Evolutionary conservation across 2,888 invertebrate species (phyloP), one percentile per base, ranked within the genome.

Genomic region (Pharmacophagus antenor): DNA sequence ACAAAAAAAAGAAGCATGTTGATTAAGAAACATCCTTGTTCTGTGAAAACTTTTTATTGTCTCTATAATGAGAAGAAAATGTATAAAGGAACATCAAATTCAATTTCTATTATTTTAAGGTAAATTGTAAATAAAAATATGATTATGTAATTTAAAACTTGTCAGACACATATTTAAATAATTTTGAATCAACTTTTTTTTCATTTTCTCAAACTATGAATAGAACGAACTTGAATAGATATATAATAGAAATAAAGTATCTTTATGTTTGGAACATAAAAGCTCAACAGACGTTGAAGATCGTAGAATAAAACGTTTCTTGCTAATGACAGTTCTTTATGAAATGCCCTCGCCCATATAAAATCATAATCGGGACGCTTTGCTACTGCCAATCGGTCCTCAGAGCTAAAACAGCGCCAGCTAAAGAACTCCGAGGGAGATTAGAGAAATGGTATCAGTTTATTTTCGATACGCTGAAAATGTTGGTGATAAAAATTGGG

Each of bases 331-430:
- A 31, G 31, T 31, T 3, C 31, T 31, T 12, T 31, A 31, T 31
- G 31, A 31, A 31, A 31, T 31, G 31, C 10, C 31, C 31, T 31
- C 2, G 31, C 31, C 18, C 17, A 17, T 42, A 17, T 15, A 42
- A 42, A 42, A n/a, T 42, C 42, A 17, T 42, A 42, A 42, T 42
- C 17, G 42, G 7, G 17, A 42, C 42, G 17, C 42, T 42, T 42
- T 17, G 17, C 42, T 17, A 15, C n/a, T 5, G 17, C 17, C 17
- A 17, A 42, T 42, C 17, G 42, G 42, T 17, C 42, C 42, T 42
- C 17, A 7, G 42, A 42, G 42, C 4, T 12, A 31, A 31, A 5
- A 7, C 27, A 7, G 27, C 27, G 27, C 10, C 27, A 10, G 7
- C 27, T 27, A 10, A 31, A 31, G 15, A 2, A 31, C 31, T 31